Base-by-base conservation (phyloP, 2,113 vertebrate genomes). In the Datnioides undecimradiatus region DNA sequence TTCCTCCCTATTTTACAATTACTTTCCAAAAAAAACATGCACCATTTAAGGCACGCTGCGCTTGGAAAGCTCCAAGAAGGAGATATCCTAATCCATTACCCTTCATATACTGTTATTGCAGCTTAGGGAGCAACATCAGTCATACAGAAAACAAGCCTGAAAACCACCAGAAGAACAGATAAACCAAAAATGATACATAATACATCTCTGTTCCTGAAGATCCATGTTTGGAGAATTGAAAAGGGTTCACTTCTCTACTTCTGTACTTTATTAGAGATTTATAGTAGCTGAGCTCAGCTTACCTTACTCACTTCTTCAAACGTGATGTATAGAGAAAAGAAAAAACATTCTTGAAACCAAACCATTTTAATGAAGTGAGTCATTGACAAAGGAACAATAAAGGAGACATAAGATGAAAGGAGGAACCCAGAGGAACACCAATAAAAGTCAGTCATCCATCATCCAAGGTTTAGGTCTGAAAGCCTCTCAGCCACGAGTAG, bases 1-100 rank as follows among this genome's bases (percentile, higher is more conserved):
- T 55, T 63, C 59, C 70, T 85, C 70, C 33, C 67, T 34, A 5
- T 11, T 57, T 70, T 66, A 25, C 19, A 79, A 65, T 79, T 69
- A 77, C 41, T 40, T 76, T 58, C 11, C 71, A 85, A 46, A 58
- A 40, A 84, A 87, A 87, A 63, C 60, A 76, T 29, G 46, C 5
- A 13, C 29, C 8, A 36, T 77, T 78, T 51, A 73, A 77, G 62
- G 54, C 62, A 38, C 2, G 33, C 58, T 69, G 43, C 48, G 68
- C 49, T 51, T 73, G 25, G 51, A 73, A 25, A 79, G 41, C 51
- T 72, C 19, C 7, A n/a, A 29, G 12, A 11, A 6, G 38, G 19
- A 78, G 16, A 72, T 25, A 25, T 76, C 36, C 57, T 55, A 31
- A 73, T 82, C 46, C 0, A n/a, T 36, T 17, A 13, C 5, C 9